phyloP scores from a whole-genome alignment of 2,113 vertebrate species.

The Nothoprocta pentlandii region DNA sequence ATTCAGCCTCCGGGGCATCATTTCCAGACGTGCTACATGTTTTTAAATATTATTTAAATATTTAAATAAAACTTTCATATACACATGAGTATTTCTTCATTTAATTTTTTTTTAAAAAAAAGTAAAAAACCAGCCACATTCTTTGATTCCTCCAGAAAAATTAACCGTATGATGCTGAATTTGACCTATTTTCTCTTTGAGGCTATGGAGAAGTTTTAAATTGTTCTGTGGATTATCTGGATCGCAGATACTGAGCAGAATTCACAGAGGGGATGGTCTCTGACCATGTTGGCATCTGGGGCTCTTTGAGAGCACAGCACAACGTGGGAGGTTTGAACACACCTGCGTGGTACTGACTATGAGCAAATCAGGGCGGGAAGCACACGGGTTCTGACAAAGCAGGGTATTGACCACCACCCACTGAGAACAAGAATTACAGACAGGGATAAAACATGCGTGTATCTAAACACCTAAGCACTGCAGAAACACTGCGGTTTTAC shows the following conservation, averaged over 20 bases:
- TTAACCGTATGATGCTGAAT: background rate
- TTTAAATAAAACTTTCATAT: background rate
- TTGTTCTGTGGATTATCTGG: background rate
- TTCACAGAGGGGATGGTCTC: background rate
- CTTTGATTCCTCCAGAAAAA: background rate
- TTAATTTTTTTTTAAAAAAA: background rate
- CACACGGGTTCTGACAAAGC: background rate
- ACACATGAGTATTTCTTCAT: background rate
- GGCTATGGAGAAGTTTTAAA: background rate
- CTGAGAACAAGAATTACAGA: background rate
- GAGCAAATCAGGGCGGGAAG: background rate
- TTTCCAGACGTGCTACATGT: background rate
- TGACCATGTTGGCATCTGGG: background rate
- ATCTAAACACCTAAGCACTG: background rate
- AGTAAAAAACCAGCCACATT: background rate
- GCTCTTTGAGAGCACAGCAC: background rate
- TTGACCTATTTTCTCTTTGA: background rate
- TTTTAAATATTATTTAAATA: background rate
- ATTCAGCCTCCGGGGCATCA: background rate
- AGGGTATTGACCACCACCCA: background rate
- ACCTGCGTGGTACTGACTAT: accelerated
- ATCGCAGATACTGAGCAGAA: background rate
- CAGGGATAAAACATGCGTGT: background rate
- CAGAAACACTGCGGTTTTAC: background rate
- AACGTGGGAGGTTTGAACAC: background rate